A percentile compares a stretch with the other conserved stretches of the same genome.
phyloP scores from a whole-genome alignment of 2,797 vertebrate species.

The Champsocephalus gunnari region DNA sequence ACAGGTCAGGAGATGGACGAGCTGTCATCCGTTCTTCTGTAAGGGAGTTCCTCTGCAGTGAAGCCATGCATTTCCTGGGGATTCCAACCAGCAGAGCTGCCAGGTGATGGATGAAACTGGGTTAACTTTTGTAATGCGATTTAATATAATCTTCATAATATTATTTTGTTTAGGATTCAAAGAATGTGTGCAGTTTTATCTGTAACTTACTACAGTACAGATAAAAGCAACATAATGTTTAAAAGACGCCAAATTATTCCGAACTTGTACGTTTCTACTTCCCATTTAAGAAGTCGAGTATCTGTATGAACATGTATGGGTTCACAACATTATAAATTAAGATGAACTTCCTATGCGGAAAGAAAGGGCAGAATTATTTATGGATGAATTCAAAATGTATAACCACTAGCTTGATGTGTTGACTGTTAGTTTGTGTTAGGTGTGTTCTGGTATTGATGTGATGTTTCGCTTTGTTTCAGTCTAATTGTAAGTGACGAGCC shows the following conservation, averaged over 20 bases:
- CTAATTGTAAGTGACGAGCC: conserved; percentile 88
- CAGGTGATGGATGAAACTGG: conserved; percentile 60
- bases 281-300: background rate
- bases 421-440: no score
- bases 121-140: background rate
- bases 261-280: background rate
- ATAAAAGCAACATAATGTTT: background rate
- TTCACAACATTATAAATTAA: no score
- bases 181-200: background rate
- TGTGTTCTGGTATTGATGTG: background rate
- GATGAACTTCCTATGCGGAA: no score
- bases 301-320: background rate
- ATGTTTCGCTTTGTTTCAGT: conserved; percentile 65
- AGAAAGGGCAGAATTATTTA: no score
- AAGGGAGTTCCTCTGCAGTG: conserved; percentile 89
- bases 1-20: conserved; percentile 87
- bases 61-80: conserved; percentile 87
- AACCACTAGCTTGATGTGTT: no score
- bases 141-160: no score
- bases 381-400: no score
- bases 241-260: background rate
- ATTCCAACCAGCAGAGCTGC: conserved; percentile 89
- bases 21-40: conserved; percentile 88
- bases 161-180: background rate
- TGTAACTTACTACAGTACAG: background rate